Percentiles rank a stretch among this genome's conserved stretches.
phyloP scores from a whole-genome alignment of 2,888 invertebrate species.

The Sarcophaga variegata region DNA sequence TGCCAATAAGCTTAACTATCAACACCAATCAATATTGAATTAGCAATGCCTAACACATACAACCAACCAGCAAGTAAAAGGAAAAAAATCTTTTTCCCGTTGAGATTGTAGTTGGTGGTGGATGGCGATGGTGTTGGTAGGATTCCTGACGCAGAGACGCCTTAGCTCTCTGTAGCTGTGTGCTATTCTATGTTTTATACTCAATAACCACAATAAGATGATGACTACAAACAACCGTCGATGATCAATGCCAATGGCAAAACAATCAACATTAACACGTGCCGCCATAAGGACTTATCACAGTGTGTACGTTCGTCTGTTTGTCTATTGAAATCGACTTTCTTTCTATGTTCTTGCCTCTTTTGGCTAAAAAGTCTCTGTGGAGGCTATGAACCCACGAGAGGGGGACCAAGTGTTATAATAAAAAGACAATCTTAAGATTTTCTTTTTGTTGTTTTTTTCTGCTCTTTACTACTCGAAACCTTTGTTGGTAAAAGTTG shows the following conservation, averaged over 20 bases:
- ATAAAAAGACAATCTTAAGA: conserved; percentile 30
- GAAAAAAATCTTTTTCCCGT: conserved; percentile 43
- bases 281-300: conserved; percentile 64
- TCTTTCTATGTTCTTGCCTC: neutral
- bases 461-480: conserved; percentile 10
- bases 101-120: conserved; percentile 28
- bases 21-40: conserved; percentile 75
- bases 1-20: conserved; percentile 71
- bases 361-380: neutral
- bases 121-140: conserved; percentile 6
- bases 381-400: conserved; percentile 15
- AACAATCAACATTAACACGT: conserved; percentile 71
- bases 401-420: conserved; percentile 31
- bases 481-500: conserved; percentile 33
- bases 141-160: neutral
- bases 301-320: neutral
- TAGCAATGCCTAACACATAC: conserved; percentile 67
- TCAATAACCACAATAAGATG: conserved; percentile 54
- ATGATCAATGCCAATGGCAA: conserved; percentile 68
- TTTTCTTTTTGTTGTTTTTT: neutral
- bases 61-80: conserved; percentile 47
- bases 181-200: conserved; percentile 26
- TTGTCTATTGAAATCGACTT: neutral
- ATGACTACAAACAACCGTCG: conserved; percentile 50
- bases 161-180: neutral